Evolutionary conservation across 2,888 invertebrate genomes (phyloP).

Genomic region (Drosophila peninsularis): DNA sequence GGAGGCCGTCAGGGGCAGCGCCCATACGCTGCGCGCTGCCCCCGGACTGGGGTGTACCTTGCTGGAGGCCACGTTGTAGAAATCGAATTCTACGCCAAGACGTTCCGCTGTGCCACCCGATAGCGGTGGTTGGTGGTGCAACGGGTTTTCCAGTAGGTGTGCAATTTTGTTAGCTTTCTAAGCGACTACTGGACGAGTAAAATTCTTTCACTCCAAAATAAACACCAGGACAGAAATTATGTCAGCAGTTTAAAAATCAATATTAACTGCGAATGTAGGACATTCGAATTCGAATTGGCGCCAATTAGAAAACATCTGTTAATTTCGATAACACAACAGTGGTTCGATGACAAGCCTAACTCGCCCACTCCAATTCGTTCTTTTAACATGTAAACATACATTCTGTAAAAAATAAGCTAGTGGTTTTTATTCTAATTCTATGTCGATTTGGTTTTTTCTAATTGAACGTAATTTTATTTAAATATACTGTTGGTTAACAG

Average conservation of each 20-base stretch:
- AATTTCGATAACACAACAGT: background rate
- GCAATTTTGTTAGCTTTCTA: conserved; percentile 80
- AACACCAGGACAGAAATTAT: conserved; percentile 63
- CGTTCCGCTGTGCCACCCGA: conserved; percentile 78
- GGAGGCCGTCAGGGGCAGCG: conserved; percentile 91
- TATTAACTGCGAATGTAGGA: conserved; percentile 63
- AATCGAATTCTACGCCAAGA: conserved; percentile 75
- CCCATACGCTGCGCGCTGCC: conserved; percentile 95
- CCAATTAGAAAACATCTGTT: conserved; percentile 56
- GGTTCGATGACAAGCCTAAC: background rate
- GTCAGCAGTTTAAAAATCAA: conserved; percentile 71
- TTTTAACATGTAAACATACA: background rate
- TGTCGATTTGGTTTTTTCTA: too few species aligned
- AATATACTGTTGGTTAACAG: too few species aligned
- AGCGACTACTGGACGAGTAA: conserved; percentile 15
- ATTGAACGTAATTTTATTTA: too few species aligned
- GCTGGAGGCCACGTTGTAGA: conserved; percentile 85
- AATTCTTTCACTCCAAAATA: conserved; percentile 39
- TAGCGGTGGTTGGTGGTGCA: conserved; percentile 73
- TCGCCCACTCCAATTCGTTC: too few species aligned
- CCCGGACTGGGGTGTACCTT: conserved; percentile 93
- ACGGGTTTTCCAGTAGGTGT: conserved; percentile 82
- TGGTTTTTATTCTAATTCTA: too few species aligned
- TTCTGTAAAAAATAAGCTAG: too few species aligned
- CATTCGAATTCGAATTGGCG: conserved; percentile 69